Evolutionary conservation across 2,888 invertebrate species (phyloP).

Genomic region (Nomada flava): DNA sequence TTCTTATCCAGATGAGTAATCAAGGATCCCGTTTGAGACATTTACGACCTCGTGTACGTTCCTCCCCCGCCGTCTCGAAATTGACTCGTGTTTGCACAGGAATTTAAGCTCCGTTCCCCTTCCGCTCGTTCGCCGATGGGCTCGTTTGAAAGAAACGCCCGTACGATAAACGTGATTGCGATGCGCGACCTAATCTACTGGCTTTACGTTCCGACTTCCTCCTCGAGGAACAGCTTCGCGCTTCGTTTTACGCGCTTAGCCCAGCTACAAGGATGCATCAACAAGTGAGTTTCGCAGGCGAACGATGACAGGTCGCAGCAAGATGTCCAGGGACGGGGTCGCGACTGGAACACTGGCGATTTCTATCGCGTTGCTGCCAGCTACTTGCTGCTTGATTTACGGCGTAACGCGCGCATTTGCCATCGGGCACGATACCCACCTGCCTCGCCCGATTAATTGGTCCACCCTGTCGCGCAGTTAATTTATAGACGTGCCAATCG

Average conservation of each 20-base stretch:
- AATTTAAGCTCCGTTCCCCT: not conserved
- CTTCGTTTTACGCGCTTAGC: not conserved
- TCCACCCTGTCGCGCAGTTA: conserved; percentile 57
- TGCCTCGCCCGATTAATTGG: conserved; percentile 66
- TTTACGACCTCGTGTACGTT: conserved; percentile 23
- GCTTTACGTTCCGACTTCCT: conserved; percentile 47
- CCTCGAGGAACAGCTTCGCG: not conserved
- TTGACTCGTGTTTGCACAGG: conserved; percentile 42
- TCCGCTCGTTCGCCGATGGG: not conserved
- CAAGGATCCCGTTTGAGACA: conserved; percentile 30
- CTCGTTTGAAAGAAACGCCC: not conserved
- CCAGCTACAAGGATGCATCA: not conserved
- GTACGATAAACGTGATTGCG: conserved; percentile 26
- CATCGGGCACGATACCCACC: conserved; percentile 49
- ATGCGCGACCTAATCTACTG: conserved; percentile 56
- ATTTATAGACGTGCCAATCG: conserved; percentile 68
- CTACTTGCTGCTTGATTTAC: conserved; percentile 61
- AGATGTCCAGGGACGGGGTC: not conserved
- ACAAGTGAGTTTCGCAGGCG: conserved; percentile 26
- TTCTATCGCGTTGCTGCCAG: not conserved
- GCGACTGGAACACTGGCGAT: not conserved
- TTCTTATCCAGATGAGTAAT: conserved; percentile 18
- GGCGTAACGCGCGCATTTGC: conserved; percentile 34
- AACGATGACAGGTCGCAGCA: conserved; percentile 28
- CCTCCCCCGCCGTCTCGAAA: not conserved